Base-by-base conservation (phyloP, 2,888 invertebrate species). In the Leptura quadrifasciata region DNA sequence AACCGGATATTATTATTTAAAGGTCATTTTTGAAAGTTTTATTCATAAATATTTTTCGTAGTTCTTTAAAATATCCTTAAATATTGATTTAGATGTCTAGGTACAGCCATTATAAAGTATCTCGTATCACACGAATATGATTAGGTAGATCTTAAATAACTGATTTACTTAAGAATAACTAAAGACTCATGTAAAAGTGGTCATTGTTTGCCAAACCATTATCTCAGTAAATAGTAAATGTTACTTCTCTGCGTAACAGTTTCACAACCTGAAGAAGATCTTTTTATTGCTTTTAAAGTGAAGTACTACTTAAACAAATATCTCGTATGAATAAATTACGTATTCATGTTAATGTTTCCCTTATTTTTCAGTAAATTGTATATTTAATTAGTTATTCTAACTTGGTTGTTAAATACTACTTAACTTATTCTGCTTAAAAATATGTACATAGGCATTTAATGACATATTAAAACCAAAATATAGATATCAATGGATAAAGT, bases 151-250 rank as follows among this genome's bases (percentile, higher is more conserved):
- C 20, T 31, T n/a, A 63, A 63, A 63, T 63, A 18, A 52, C 15
- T 39, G 52, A 65, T 39, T 63, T 63, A 63, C 63, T 39, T 20
- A 39, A 39, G 65, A 65, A 64, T 18, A 20, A 18, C 47, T 21
- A 21, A 57, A 74, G 73, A 39, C 72, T 80, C 75, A 78, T 31
- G 27, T 77, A 78, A 78, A 78, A 84, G 83, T 83, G 84, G 83
- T 82, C 81, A 79, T 74, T 87, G 83, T 88, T 88, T 88, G 83
- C 83, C 80, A 60, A 86, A 79, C 86, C 87, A 88, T 88, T 87
- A 87, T 84, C 85, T 87, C 83, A 77, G 86, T 85, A 86, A 87
- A 87, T 86, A 87, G 85, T 85, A 86, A 87, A 86, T 87, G 87
- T 87, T 86, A 86, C 83, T 83, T 80, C 76, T 80, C 78, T 77